These are phyloP conservation scores for Drosophila nasuta DNA, from an alignment of 1,140 invertebrate species.

Conservation along the genomic window DNA sequence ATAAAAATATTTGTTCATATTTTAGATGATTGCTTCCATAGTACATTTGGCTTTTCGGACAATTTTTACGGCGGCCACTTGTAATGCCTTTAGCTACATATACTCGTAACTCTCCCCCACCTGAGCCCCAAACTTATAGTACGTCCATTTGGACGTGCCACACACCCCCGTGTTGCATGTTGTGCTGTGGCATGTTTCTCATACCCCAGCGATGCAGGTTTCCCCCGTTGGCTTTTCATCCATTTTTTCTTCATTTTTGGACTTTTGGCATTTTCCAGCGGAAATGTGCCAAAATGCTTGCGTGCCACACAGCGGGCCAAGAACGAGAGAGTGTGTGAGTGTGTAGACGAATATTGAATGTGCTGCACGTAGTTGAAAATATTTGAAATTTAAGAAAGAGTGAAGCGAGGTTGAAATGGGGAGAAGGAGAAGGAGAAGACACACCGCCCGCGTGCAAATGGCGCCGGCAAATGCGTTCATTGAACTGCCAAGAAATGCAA, in stretches of 20 bases:
- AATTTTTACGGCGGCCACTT: slow-evolving; percentile 6
- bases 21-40: neutral
- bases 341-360: neutral
- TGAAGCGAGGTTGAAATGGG: neutral
- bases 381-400: slow-evolving; percentile 75
- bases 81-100: slow-evolving; percentile 3
- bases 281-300: slow-evolving; percentile 81
- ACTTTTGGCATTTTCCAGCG: slow-evolving; percentile 74
- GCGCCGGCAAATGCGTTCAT: slow-evolving; percentile 80
- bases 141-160: slow-evolving; percentile 18
- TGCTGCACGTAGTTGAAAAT: slow-evolving; percentile 43
- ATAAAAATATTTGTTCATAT: neutral
- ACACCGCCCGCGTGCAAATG: slow-evolving; percentile 60
- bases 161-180: slow-evolving; percentile 62
- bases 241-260: slow-evolving; percentile 25
- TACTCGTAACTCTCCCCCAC: slow-evolving; percentile 7
- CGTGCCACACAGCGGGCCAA: slow-evolving; percentile 44
- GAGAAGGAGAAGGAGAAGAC: neutral
- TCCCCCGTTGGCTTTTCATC: slow-evolving; percentile 32
- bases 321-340: neutral
- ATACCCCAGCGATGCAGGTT: neutral
- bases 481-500: slow-evolving; percentile 75
- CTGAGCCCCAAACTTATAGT: neutral
- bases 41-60: slow-evolving; percentile 1
- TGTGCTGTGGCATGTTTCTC: slow-evolving; percentile 62